These are phyloP conservation scores for Crypturellus tataupa DNA, from an alignment of 2,797 vertebrate species.

Conservation along the genomic window DNA sequence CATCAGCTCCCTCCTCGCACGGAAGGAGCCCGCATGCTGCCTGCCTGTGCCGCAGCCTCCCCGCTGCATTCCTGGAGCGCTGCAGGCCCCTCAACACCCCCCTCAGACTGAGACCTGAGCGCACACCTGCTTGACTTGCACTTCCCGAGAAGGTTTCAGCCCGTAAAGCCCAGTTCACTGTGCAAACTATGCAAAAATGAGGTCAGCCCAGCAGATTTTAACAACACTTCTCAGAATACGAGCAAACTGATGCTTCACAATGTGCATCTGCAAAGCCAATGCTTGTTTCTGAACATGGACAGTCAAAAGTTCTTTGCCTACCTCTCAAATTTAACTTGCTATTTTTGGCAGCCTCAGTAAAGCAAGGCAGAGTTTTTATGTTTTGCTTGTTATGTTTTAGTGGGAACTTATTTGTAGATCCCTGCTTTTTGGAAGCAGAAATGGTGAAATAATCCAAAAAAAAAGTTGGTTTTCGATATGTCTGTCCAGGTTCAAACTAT, in stretches of 20 bases:
- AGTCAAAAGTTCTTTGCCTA: neutral
- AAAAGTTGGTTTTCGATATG: neutral
- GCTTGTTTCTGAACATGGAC: neutral
- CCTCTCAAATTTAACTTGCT: neutral
- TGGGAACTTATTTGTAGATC: neutral
- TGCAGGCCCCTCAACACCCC: neutral
- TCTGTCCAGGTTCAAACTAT: neutral
- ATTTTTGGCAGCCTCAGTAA: neutral
- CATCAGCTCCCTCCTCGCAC: neutral
- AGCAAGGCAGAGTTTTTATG: neutral
- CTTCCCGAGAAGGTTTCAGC: slow-evolving; percentile 61
- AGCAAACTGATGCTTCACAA: neutral
- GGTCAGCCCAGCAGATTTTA: neutral
- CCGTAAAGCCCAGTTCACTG: neutral
- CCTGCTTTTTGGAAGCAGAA: neutral
- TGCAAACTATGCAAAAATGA: slow-evolving; percentile 61
- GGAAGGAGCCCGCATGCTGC: neutral
- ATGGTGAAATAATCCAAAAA: neutral
- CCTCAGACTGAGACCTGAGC: slow-evolving; percentile 54
- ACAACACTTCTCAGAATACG: neutral
- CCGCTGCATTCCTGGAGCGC: neutral
- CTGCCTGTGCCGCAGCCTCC: neutral
- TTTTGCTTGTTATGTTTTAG: neutral
- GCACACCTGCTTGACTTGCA: slow-evolving; percentile 50
- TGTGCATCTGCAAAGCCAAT: neutral